Base-by-base conservation (phyloP, 2,113 vertebrate genomes). In the Proteles cristata region DNA sequence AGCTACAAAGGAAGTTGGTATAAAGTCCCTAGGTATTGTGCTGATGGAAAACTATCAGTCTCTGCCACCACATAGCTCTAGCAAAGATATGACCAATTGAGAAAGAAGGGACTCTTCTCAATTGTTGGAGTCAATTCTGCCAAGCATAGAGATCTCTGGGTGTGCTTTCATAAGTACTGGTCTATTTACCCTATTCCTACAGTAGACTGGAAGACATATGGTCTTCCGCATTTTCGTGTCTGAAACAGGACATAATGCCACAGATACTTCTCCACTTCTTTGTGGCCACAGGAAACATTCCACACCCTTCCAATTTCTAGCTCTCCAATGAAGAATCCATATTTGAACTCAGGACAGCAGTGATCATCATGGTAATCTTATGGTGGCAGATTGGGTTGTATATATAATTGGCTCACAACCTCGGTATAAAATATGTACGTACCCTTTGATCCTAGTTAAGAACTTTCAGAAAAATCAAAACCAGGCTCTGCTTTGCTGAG, bases 401-500 rank as follows among this genome's bases (percentile, higher is more conserved):
- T 12, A 6, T 33, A 9, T 16, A 66, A 81, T 2, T 68, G 71
- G 50, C 43, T 84, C 45, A 73, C 3, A 50, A 66, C 2, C 43
- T 61, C 68, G 6, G 1, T 19, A 96, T 7, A 83, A 82, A 97
- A 94, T 61, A 79, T 5, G 5, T 15, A 19, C 26, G 11, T 45
- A 25, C 16, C n/a, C 50, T 89, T 73, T 73, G 31, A 79, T 45
- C 45, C n/a, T 73, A 26, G 23, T 80, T 55, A 73, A 61, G 39
- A 82, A 17, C 25, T 25, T 63, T 89, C 74, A 48, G 31, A 84
- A 91, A 69, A 86, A 93, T 43, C 83, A 94, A 83, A 96, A 86
- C 9, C 55, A 69, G 48, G 23, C 58, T 91, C 53, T 45, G 26
- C 50, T 84, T 88, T 71, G 4, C 35, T 86, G 17, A 89, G 31